These are phyloP conservation scores for Caenorhabditis tropicalis DNA, from an alignment of 1,140 invertebrate genomes.

Conservation along the genomic window DNA sequence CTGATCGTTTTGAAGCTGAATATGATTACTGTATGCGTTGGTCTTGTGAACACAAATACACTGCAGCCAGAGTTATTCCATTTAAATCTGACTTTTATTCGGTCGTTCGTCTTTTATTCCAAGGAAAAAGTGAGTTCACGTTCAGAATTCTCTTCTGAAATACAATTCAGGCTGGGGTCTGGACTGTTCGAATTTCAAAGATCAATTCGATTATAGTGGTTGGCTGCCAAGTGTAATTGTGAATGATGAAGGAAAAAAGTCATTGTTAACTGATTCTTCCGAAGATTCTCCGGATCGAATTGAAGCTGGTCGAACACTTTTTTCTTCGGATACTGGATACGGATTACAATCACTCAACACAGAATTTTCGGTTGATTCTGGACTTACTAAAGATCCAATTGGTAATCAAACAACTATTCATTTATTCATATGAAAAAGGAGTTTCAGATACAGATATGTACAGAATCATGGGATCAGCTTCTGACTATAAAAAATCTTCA, in stretches of 20 bases:
- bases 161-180: neutral
- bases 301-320: slow-evolving; percentile 3
- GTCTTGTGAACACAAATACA: slow-evolving; percentile 12
- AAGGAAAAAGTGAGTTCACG: neutral
- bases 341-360: slow-evolving; percentile 7
- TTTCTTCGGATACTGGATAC: neutral
- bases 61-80: neutral
- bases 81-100: slow-evolving; percentile 23
- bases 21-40: slow-evolving; percentile 29
- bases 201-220: neutral
- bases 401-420: neutral
- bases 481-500: neutral
- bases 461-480: neutral
- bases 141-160: no score
- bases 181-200: slow-evolving; percentile 6
- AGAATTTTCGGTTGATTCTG: neutral
- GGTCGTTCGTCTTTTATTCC: neutral
- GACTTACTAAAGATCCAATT: neutral
- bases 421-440: neutral
- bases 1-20: slow-evolving; percentile 24
- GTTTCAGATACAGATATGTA: neutral
- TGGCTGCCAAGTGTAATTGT: neutral
- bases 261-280: neutral
- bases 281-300: neutral
- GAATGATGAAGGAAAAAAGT: neutral